These are phyloP conservation scores for Leptinotarsa peninsularis DNA, from an alignment of 2,888 invertebrate genomes.

Conservation along the genomic window DNA sequence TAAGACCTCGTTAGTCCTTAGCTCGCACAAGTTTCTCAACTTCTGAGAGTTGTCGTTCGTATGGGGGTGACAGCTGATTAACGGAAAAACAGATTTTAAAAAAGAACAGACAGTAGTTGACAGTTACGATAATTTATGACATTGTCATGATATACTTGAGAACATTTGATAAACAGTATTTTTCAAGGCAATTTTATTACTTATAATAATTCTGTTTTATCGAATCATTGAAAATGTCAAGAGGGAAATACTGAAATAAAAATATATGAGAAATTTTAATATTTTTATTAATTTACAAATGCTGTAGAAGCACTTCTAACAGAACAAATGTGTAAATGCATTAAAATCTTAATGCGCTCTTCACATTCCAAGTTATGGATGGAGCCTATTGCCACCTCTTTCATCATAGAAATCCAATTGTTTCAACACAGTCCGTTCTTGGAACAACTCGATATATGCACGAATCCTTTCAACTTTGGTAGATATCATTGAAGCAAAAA, in stretches of 20 bases:
- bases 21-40: too few relatives aligned
- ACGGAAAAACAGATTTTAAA: too few relatives aligned
- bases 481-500: constrained; percentile 12
- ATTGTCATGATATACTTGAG: too few relatives aligned
- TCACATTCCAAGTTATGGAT: constrained; percentile 57
- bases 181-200: too few relatives aligned
- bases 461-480: constrained; percentile 16
- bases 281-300: constrained; percentile 54
- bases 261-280: constrained; percentile 34
- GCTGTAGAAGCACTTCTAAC: constrained; percentile 56
- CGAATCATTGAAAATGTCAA: neutral
- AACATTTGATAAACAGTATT: too few relatives aligned
- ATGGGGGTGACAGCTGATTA: too few relatives aligned
- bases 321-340: constrained; percentile 62
- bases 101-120: too few relatives aligned
- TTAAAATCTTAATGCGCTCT: constrained; percentile 59
- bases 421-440: constrained; percentile 22
- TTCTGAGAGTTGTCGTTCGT: too few relatives aligned
- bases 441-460: constrained; percentile 28
- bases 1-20: too few relatives aligned
- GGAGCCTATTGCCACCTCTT: constrained; percentile 64
- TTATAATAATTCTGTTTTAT: too few relatives aligned
- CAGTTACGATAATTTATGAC: too few relatives aligned
- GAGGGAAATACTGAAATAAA: constrained; percentile 15
- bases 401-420: constrained; percentile 43